phyloP scores from a whole-genome alignment of 1,140 invertebrate species.

The Microvelia longipes region DNA sequence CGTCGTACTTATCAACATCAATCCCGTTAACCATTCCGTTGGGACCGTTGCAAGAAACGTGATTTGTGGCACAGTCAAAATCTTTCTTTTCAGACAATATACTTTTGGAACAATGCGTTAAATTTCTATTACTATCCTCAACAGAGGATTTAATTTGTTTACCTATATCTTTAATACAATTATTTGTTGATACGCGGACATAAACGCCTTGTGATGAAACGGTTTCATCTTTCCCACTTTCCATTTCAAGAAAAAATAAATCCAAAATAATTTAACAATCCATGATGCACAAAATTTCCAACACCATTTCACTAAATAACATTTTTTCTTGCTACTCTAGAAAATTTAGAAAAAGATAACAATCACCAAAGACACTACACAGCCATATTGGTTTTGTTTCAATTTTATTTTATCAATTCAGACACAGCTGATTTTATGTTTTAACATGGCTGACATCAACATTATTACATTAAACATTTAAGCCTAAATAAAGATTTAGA shows the following conservation, averaged over 20 bases:
- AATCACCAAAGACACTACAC: conserved; percentile 4
- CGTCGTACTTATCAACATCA: neutral
- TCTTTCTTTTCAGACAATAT: neutral
- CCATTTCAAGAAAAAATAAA: conserved; percentile 1
- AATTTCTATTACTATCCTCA: conserved; percentile 7
- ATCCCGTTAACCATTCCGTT: conserved; percentile 8
- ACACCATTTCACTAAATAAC: neutral
- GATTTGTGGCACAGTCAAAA: neutral
- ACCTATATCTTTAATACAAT: conserved; percentile 5
- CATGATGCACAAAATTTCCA: neutral
- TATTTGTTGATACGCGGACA: conserved; percentile 4
- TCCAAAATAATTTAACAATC: conserved; percentile 2
- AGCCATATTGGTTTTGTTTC: conserved; percentile 12
- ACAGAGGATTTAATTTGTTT: conserved; percentile 1
- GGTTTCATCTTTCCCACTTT: conserved; percentile 5
- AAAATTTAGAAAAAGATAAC: conserved; percentile 6
- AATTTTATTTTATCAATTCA: neutral
- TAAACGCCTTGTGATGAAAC: neutral
- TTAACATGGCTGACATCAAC: too few species aligned
- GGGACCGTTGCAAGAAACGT: conserved; percentile 4
- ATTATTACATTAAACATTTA: too few species aligned
- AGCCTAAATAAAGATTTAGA: too few species aligned
- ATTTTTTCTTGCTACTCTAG: too few species aligned
- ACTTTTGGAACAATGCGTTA: neutral
- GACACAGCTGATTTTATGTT: conserved; percentile 6